Conservation (phyloP, 92 coral and sea anemone genomes). For the Epizoanthus rinbou region DNA sequence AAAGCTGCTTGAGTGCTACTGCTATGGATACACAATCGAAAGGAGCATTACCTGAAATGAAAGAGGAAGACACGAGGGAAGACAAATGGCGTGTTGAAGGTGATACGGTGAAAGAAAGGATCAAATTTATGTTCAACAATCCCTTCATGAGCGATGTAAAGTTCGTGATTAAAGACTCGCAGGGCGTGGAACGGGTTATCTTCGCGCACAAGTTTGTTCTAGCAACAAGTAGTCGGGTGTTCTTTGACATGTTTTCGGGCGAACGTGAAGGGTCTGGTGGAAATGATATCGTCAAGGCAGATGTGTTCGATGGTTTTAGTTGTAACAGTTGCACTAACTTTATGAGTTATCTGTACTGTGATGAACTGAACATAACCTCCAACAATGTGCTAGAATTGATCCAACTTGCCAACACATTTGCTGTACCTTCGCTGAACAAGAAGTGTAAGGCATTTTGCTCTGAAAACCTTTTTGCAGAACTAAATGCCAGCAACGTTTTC, state of each 20-base stretch:
- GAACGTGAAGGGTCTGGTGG: slow-evolving; percentile 4
- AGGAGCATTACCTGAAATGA: too few species aligned
- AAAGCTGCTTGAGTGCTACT: too few species aligned
- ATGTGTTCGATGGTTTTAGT: not conserved
- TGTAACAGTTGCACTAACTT: slow-evolving; percentile 23
- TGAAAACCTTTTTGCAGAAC: not conserved
- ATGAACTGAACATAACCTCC: slow-evolving; percentile 5
- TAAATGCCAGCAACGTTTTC: slow-evolving; percentile 28
- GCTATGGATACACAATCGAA: too few species aligned
- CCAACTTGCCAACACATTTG: slow-evolving; percentile 16
- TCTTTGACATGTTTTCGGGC: slow-evolving; percentile 40
- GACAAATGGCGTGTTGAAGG: slow-evolving; percentile 18
- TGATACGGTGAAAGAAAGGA: slow-evolving; percentile 26
- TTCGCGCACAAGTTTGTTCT: slow-evolving; percentile 37
- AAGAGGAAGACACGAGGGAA: too few species aligned
- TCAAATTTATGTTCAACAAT: slow-evolving; percentile 31
- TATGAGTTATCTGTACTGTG: slow-evolving; percentile 31
- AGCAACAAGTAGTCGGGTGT: slow-evolving; percentile 32
- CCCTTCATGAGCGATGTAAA: slow-evolving; percentile 28
- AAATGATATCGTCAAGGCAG: not conserved
- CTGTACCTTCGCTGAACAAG: slow-evolving; percentile 10
- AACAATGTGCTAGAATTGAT: slow-evolving; percentile 14
- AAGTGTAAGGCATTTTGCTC: slow-evolving; percentile 10
- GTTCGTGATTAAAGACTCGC: slow-evolving; percentile 7
- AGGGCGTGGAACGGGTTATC: slow-evolving; percentile 8